Base-by-base conservation (phyloP, 2,888 invertebrate species). In the Timema podura region DNA sequence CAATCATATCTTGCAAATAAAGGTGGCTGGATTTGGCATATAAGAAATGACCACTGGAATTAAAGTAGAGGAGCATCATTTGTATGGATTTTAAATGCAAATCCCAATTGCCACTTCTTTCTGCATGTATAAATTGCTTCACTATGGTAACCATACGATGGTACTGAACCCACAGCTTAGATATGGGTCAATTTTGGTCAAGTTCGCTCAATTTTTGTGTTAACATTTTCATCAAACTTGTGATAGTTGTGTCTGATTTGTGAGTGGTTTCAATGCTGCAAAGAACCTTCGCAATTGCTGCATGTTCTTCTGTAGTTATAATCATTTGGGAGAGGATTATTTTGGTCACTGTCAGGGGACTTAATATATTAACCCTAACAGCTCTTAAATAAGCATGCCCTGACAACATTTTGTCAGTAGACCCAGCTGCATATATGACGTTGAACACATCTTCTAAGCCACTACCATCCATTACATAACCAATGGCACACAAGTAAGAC, bases 1-100 rank as follows among this genome's bases (percentile, higher is more conserved):
- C 46, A 45, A 69, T 57, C 80, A 80, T 81, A 73, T 79, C 78
- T 76, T 81, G 81, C 15, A 81, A 69, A 76, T 80, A 80, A 8
- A 80, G 67, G 54, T 79, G 78, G 44, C 73, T 73, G 65, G 74
- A 77, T 75, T 79, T 79, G 47, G 79, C 78, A 74, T 80, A 80
- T 3, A 74, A 68, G 68, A 79, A 79, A 75, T 82, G 79, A 10
- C 80, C 80, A 71, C 74, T 75, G 45, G 79, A 78, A 74, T 79
- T 77, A 73, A 80, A 80, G 74, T 74, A 77, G 6, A 79, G 79
- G 16, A 80, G 15, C 76, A 80, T 79, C 71, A 68, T 72, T 71
- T 75, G 69, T 7, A 78, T 65, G 64, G 72, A 74, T 45, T 75
- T 13, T 9, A 79, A 72, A 75, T 80, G 78, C 9, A 76, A 49